phyloP scores from a whole-genome alignment of 37 sponge, comb jelly and placozoan species.

The Eunapius fragilis region DNA sequence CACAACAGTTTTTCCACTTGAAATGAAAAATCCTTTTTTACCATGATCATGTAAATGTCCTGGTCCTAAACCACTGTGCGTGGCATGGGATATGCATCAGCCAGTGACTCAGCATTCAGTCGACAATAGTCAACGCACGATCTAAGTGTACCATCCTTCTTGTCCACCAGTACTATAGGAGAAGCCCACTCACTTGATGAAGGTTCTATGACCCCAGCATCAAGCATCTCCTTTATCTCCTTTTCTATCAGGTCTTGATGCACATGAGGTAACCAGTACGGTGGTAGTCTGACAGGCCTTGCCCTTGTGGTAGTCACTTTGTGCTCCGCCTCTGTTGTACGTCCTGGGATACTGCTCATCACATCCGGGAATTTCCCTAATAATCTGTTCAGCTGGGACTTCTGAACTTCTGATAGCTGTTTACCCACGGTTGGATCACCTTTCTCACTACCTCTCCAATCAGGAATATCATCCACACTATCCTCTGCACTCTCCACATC shows the following conservation, averaged over 20 bases:
- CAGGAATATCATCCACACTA: no score
- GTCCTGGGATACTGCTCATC: slow-evolving; percentile 16
- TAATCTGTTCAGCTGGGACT: no score
- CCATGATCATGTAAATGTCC: no score
- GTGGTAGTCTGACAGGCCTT: slow-evolving; percentile 10
- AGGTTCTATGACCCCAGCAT: slow-evolving; percentile 37
- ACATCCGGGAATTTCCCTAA: no score
- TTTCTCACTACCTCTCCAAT: no score
- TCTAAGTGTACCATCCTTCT: slow-evolving; percentile 22
- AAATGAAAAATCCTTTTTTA: no score
- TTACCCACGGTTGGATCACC: no score
- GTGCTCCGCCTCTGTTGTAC: slow-evolving; percentile 16
- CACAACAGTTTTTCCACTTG: no score
- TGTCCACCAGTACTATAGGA: background rate
- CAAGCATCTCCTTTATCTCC: slow-evolving; percentile 49
- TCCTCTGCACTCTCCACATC: no score
- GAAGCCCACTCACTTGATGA: slow-evolving; percentile 21
- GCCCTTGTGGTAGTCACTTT: background rate
- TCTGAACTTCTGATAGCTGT: no score
- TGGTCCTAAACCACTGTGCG: no score
- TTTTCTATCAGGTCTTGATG: slow-evolving; percentile 11
- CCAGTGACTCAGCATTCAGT: slow-evolving; percentile 23
- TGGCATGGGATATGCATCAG: slow-evolving; percentile 46
- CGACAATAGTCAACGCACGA: slow-evolving; percentile 45
- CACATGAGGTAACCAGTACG: slow-evolving; percentile 15